Evolutionary conservation across 2,113 vertebrate species (phyloP), one percentile per base, ranked within the genome.

Genomic region (Sylvietta virens): DNA sequence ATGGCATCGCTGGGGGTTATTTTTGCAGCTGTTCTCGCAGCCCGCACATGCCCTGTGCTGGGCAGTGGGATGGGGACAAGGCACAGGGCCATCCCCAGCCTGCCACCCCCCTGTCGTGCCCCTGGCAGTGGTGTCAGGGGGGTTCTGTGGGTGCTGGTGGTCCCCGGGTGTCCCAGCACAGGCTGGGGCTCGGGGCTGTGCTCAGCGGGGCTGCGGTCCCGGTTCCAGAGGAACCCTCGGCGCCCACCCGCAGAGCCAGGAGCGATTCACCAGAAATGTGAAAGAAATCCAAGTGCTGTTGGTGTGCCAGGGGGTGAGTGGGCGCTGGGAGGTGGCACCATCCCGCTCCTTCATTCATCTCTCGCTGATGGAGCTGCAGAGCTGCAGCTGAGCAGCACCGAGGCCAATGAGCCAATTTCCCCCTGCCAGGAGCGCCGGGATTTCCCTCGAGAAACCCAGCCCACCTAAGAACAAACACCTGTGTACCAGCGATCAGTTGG

Each of bases 321-420:
- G 94, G 96, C 0, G 50, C 93, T 66, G 85, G 81, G 24, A 85
- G 94, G 94, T 95, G 92, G 70, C 93, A 94, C 50, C 85, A 92
- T 53, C 90, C 88, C 1, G 1, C 44, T 96, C 70, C 90, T 96
- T 80, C 93, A 93, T 96, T 95, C 93, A 96, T 90, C 61, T 81
- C 88, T 60, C 35, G 39, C 81, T 23, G 81, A 17, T 26, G 24
- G 11, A 81, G 70, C 81, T 71, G 91, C 88, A 77, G 42, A 90
- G 81, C 82, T 78, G 60, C 91, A 40, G 91, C 69, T 44, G 39
- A 54, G 61, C 83, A 61, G 88, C 35, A 37, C 83, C 1, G 3
- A 85, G 91, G 65, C 77, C 48, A 3, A 16, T 6, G 28, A 53
- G 30, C 44, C 70, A 9, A 2, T 0, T 14, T 76, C 79, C 21